Base-by-base conservation (phyloP, 2,888 invertebrate genomes). In the Lymantria dispar region DNA sequence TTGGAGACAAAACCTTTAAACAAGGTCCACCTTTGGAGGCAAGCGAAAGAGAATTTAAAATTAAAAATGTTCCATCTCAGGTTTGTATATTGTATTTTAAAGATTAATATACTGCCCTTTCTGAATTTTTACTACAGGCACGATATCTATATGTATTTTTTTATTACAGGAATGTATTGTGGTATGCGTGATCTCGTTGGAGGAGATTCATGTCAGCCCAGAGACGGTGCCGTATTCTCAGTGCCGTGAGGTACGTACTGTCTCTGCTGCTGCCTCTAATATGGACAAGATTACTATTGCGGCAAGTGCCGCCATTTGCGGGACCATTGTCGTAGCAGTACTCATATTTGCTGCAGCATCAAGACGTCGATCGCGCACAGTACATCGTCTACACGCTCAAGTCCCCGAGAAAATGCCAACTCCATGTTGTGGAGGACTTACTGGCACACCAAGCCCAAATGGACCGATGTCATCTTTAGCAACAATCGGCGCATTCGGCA, bases 281-380 rank as follows among this genome's bases (percentile, higher is more conserved):
- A 97, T 98, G 96, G 98, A 98, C 89, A 98, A 97, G 85, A 97
- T 98, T 74, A 98, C 98, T 47, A 98, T 98, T 73, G 97, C 96
- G 22, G 97, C 97, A 3, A 97, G 97, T 75, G 97, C 97, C 14
- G 97, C 97, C 51, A 98, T 98, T 76, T 98, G 98, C 83, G 97
- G 96, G 40, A 97, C 97, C 40, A 97, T 98, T 68, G 95, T 98
- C 53, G 94, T 97, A 43, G 98, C 97, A 0, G 97, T 98, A 51
- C 95, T 98, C 64, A 95, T 98, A 62, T 97, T 98, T 83, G 95
- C 98, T 48, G 96, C 97, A 44, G 97, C 97, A 15, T 96, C 96
- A 64, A 93, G 95, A 56, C 93, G 96, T 58, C 92, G 96, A 52
- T 95, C 96, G 8, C 93, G 95, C 63, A 96, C 96, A 76, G 92